Evolutionary conservation across 2,797 vertebrate genomes (phyloP), one percentile per base, ranked within the genome.

Genomic region (Loris lydekkerianus): DNA sequence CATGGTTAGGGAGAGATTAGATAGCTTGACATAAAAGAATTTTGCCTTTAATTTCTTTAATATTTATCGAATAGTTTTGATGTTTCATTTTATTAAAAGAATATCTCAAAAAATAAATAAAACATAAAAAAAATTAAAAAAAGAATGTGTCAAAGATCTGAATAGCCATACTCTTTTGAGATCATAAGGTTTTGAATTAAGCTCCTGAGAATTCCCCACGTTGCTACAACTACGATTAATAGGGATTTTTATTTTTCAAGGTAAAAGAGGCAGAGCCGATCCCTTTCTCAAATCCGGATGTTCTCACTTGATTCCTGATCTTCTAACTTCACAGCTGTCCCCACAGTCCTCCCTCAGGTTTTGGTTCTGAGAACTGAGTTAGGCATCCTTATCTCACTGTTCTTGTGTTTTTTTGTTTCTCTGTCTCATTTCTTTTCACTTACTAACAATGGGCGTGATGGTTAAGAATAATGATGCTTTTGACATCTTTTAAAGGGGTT

Each of bases 1-100:
- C 86, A 76, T 86, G 56, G 65, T 70, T 93, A 60, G 37, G 15
- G 20, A 27, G 76, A 53, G 40, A 87, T 60, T 15, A 58, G 53
- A 43, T 10, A 49, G 14, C 77, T 37, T 94, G 65, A 34, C 20
- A 70, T 70, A 94, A 82, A 53, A 34, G 1, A 49, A 15, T 10
- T 49, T 93, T 20, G 23, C 3, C 76, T 75, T 76, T 69, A 87
- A 60, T 72, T 82, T 61, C 89, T 65, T 91, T 1, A 63, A 63
- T 80, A 76, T 73, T 34, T 93, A 70, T 72, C 43, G 34, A 82
- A 31, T 58, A 58, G 18, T 10, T 95, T 84, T 72, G 18, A 6
- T 77, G 20, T 80, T 80, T 94, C 9, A 27, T 87, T 88, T 93
- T 89, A 82, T 76, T 92, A 81, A 82, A 93, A 86, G 27, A 88